Evolutionary conservation across 92 coral and sea anemone species (phyloP).

Genomic region (Zoanthus solanderi): DNA sequence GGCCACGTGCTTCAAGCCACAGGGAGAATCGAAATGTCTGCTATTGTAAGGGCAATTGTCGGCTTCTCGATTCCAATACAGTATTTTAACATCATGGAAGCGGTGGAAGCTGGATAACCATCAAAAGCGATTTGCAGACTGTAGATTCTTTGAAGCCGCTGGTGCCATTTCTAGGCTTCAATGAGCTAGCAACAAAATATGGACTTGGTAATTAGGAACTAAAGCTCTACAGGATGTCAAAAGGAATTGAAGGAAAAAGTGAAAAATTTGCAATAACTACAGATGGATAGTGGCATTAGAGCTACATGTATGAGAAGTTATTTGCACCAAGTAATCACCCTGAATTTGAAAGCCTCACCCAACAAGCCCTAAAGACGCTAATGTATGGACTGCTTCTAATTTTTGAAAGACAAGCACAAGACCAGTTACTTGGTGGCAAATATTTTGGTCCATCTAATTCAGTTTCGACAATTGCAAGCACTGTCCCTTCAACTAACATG

Average conservation of each 20-base stretch:
- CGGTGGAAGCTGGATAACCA: constrained; percentile 24
- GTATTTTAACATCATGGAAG: constrained; percentile 9
- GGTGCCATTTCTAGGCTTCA: constrained; percentile 7
- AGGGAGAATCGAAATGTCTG: no score
- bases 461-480: constrained; percentile 38
- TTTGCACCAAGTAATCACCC: constrained; percentile 34
- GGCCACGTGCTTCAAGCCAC: background rate
- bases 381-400: constrained; percentile 39
- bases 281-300: background rate
- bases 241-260: no score
- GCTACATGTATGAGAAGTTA: constrained; percentile 2
- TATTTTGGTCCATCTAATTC: constrained; percentile 34
- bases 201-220: no score
- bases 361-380: constrained; percentile 48
- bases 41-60: background rate
- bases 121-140: constrained; percentile 25
- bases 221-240: no score
- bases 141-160: constrained; percentile 9
- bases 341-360: constrained; percentile 51
- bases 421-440: constrained; percentile 49
- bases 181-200: no score
- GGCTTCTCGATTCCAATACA: constrained; percentile 22
- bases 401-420: constrained; percentile 38
- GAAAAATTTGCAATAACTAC: background rate
- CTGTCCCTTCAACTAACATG: constrained; percentile 62